Conservation (phyloP, 2,888 invertebrate genomes). For the Uropetala carovei region DNA sequence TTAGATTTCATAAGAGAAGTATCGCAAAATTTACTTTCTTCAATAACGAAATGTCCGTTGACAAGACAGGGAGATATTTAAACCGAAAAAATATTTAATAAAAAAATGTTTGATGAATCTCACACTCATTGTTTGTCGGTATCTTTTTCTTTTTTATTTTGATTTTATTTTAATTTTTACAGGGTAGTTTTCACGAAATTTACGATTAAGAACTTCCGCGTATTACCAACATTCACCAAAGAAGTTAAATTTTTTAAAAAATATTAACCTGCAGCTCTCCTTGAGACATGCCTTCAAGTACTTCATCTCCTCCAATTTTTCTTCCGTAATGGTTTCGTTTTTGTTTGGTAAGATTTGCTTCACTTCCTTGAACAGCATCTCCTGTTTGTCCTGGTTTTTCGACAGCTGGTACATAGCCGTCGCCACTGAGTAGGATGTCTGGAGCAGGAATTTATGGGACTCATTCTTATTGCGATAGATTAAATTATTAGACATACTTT, state of each 20-base stretch:
- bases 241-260: not conserved
- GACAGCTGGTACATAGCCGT: slow-evolving; percentile 29
- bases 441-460: not conserved
- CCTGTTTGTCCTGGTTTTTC: slow-evolving; percentile 80
- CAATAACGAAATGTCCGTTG: too few species aligned
- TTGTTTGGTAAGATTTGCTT: slow-evolving; percentile 75
- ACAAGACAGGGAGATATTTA: too few species aligned
- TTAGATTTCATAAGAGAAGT: too few species aligned
- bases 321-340: slow-evolving; percentile 77
- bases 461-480: too few species aligned
- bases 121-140: too few species aligned
- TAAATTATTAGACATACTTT: too few species aligned
- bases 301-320: slow-evolving; percentile 80
- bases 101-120: too few species aligned
- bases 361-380: slow-evolving; percentile 80
- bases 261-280: slow-evolving; percentile 83
- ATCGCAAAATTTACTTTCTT: too few species aligned
- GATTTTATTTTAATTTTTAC: too few species aligned
- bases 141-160: too few species aligned
- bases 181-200: too few species aligned
- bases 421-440: slow-evolving; percentile 59
- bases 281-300: slow-evolving; percentile 86
- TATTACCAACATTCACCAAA: not conserved
- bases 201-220: not conserved
- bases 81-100: too few species aligned